phyloP scores from a whole-genome alignment of 2,113 vertebrate species.

The Hyperopisus bebe region DNA sequence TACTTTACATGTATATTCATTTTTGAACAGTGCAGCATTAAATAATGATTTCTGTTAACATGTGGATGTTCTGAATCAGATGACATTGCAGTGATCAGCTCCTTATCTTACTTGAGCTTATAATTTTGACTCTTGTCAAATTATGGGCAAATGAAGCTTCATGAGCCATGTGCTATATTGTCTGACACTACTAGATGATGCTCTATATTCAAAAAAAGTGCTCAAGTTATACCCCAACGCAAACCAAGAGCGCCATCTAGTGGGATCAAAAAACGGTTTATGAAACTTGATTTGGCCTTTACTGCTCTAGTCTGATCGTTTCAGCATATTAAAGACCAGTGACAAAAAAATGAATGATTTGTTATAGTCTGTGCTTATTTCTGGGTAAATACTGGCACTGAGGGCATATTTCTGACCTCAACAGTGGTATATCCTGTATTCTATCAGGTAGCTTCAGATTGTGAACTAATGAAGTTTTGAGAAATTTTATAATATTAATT shows the following conservation, averaged over 20 bases:
- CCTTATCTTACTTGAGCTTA: neutral
- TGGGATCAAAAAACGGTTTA: too few relatives aligned
- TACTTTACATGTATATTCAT: neutral
- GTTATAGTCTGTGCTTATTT: neutral
- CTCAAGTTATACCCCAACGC: too few relatives aligned
- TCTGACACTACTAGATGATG: too few relatives aligned
- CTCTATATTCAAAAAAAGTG: too few relatives aligned
- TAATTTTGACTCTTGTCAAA: neutral
- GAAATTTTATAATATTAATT: neutral
- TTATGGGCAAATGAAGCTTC: too few relatives aligned
- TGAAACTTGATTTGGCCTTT: too few relatives aligned
- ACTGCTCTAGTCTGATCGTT: neutral
- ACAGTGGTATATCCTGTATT: neutral
- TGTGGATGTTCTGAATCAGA: neutral
- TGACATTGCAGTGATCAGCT: neutral
- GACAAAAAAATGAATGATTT: neutral
- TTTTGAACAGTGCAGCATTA: neutral
- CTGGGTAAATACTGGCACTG: neutral
- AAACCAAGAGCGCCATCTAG: too few relatives aligned
- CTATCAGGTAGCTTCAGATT: neutral
- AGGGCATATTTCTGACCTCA: neutral
- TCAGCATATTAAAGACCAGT: neutral
- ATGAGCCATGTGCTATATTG: too few relatives aligned
- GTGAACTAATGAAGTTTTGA: neutral
- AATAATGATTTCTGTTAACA: neutral